Conservation (phyloP, 2,797 vertebrate genomes). For the Xenops minutus region DNA sequence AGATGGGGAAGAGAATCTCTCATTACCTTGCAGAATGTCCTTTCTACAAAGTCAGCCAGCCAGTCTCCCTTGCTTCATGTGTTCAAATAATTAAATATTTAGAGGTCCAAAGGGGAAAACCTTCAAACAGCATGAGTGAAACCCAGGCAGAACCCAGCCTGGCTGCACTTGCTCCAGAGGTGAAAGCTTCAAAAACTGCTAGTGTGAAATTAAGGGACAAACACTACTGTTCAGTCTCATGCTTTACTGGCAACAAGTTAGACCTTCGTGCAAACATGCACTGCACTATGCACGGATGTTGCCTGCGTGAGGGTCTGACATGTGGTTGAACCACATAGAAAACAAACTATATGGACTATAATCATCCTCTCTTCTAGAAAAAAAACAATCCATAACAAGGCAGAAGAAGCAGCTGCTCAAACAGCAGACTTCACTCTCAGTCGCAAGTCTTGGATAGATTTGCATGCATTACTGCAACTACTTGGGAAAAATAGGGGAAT, state of each 20-base stretch:
- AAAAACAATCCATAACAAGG: background rate
- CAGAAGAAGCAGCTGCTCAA: background rate
- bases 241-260: background rate
- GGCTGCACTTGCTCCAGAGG: background rate
- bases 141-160: background rate
- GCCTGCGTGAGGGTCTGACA: background rate
- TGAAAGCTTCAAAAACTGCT: background rate
- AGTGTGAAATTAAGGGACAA: background rate
- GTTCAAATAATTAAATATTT: background rate
- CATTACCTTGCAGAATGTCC: background rate
- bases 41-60: background rate
- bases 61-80: background rate
- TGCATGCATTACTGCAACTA: background rate
- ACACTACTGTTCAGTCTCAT: background rate
- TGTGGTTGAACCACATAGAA: background rate
- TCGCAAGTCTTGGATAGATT: background rate
- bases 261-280: rapidly evolving
- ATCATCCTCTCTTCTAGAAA: background rate
- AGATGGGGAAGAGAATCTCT: background rate
- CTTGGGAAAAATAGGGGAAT: background rate
- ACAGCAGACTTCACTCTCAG: background rate
- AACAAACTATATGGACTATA: background rate
- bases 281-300: background rate
- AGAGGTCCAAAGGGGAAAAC: background rate
- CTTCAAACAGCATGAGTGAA: background rate